Conservation (phyloP, 2,113 vertebrate genomes). For the Chascanopsetta lugubris region DNA sequence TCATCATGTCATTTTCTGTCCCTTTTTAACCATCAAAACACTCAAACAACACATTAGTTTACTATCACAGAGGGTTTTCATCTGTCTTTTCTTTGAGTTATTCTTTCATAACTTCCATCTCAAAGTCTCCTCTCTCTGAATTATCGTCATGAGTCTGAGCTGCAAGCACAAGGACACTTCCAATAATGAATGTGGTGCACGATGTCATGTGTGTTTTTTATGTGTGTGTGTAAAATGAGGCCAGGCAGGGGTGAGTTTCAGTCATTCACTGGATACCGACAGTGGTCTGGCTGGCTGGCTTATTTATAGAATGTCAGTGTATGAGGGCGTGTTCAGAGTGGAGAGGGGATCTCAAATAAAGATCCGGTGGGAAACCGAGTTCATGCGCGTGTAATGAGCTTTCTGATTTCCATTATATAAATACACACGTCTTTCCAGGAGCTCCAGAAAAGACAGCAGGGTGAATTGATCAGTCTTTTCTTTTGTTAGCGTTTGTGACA, state of each 20-base stretch:
- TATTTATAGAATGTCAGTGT: conserved; percentile 61
- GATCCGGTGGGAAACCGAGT: conserved; percentile 37
- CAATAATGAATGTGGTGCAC: neutral
- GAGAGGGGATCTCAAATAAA: conserved; percentile 33
- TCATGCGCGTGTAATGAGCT: conserved; percentile 15
- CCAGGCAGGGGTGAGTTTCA: conserved; percentile 28
- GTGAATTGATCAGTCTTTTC: too few relatives aligned
- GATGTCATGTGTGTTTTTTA: neutral
- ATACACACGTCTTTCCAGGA: too few relatives aligned
- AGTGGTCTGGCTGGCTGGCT: conserved; percentile 13
- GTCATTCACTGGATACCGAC: conserved; percentile 41
- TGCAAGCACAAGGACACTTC: neutral
- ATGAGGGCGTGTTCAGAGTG: neutral
- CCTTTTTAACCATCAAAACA: too few relatives aligned
- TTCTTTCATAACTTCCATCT: neutral
- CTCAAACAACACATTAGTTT: too few relatives aligned
- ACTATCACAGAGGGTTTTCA: too few relatives aligned
- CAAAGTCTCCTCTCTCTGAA: neutral
- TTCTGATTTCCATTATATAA: conserved; percentile 27
- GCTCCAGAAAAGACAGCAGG: too few relatives aligned
- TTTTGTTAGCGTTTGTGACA: too few relatives aligned
- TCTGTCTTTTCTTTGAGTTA: neutral
- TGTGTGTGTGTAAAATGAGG: conserved; percentile 38
- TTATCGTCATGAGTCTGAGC: neutral
- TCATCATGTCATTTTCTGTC: too few relatives aligned